Conservation (phyloP, 2,797 vertebrate species). For the Fistularia commersonii region DNA sequence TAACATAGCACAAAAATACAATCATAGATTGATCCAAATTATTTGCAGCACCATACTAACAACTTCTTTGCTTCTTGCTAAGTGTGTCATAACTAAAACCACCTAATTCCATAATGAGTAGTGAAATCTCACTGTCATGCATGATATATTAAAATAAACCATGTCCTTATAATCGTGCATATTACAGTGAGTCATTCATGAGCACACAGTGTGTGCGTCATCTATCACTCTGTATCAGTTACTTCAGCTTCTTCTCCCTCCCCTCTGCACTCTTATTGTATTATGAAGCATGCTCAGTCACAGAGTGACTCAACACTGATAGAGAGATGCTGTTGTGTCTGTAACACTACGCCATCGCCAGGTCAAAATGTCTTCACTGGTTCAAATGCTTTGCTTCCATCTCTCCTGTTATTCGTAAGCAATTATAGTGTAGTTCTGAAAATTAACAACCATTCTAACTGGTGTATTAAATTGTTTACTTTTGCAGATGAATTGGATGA, state of each 20-base stretch:
- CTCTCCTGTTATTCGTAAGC: too few relatives aligned
- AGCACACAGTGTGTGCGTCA: conserved; percentile 57
- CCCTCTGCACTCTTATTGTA: conserved; percentile 24
- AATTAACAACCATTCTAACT: too few relatives aligned
- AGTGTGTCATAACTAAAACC: too few relatives aligned
- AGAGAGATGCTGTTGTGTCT: conserved; percentile 3
- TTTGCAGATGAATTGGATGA: too few relatives aligned
- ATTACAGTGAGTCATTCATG: conserved; percentile 55
- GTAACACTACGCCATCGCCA: conserved; percentile 9
- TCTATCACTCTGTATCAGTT: conserved; percentile 35
- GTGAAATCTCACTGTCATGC: conserved; percentile 8
- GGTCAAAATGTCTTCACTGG: too few relatives aligned
- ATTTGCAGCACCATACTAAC: too few relatives aligned
- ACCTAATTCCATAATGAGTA: neutral
- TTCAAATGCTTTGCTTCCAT: too few relatives aligned
- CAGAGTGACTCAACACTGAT: conserved; percentile 45
- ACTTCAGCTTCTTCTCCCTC: conserved; percentile 3
- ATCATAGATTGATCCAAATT: too few relatives aligned
- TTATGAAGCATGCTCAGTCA: conserved; percentile 43
- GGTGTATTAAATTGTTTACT: too few relatives aligned
- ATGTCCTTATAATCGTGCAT: conserved; percentile 43
- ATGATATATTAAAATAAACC: conserved; percentile 20
- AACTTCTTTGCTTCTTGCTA: too few relatives aligned
- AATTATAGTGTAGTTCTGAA: too few relatives aligned
- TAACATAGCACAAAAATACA: neutral